phyloP scores from a whole-genome alignment of 2,888 invertebrate species.

The Tanaodytes sp. region DNA sequence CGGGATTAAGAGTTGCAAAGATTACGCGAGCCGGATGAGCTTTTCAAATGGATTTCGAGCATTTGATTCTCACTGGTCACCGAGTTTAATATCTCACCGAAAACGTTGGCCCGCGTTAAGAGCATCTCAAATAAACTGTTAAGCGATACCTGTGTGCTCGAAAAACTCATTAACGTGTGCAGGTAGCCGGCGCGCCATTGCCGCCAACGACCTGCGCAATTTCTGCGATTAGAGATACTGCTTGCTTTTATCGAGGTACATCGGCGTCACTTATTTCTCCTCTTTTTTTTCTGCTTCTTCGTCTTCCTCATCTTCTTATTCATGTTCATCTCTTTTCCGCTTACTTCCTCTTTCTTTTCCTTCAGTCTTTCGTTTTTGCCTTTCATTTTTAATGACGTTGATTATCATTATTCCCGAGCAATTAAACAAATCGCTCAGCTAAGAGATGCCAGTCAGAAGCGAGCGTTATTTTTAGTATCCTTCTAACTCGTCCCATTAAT shows the following conservation, averaged over 20 bases:
- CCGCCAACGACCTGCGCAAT: slow-evolving; percentile 8
- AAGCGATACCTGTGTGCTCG: slow-evolving; percentile 15
- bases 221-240: slow-evolving; percentile 3
- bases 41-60: slow-evolving; percentile 2
- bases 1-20: background rate
- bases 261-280: too few species aligned
- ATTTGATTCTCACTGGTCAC: slow-evolving; percentile 2
- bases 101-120: background rate
- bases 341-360: too few species aligned
- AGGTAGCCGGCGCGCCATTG: background rate
- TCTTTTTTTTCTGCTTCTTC: too few species aligned
- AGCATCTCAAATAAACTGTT: slow-evolving; percentile 7
- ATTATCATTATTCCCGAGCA: slow-evolving; percentile 10
- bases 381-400: slow-evolving; percentile 8
- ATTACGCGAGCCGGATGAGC: too few species aligned
- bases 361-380: too few species aligned
- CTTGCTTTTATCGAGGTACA: background rate
- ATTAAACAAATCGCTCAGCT: slow-evolving; percentile 14
- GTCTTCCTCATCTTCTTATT: too few species aligned
- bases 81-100: slow-evolving; percentile 7
- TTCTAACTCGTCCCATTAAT: slow-evolving; percentile 29
- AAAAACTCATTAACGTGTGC: slow-evolving; percentile 2
- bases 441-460: background rate
- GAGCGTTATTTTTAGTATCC: slow-evolving; percentile 17
- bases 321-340: too few species aligned